phyloP scores from a whole-genome alignment of 2,888 invertebrate genomes.

The Hedychridium roseum region DNA sequence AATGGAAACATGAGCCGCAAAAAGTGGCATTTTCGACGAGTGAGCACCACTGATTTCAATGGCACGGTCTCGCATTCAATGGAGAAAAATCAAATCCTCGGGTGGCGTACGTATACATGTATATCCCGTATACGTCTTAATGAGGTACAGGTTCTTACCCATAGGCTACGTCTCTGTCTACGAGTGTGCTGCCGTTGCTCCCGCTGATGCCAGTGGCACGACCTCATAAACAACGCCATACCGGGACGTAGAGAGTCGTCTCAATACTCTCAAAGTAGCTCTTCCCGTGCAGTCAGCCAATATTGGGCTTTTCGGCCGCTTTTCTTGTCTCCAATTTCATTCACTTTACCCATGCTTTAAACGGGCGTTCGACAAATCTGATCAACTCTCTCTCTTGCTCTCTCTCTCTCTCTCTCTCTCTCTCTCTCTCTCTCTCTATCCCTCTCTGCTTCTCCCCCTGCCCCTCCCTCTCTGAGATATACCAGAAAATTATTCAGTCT shows the following conservation, averaged over 20 bases:
- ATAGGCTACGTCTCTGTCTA: slow-evolving; percentile 11
- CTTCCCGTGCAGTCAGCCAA: no score
- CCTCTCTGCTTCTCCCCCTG: no score
- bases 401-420: no score
- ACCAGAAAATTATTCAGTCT: no score
- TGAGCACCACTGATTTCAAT: slow-evolving; percentile 2
- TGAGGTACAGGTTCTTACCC: slow-evolving; percentile 12
- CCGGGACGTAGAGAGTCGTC: slow-evolving; percentile 13
- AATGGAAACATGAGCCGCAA: not conserved
- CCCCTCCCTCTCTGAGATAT: no score
- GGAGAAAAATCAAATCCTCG: slow-evolving; percentile 5
- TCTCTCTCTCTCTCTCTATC: no score
- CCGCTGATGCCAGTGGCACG: slow-evolving; percentile 7
- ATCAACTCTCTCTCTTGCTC: no score
- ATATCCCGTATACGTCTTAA: slow-evolving; percentile 22
- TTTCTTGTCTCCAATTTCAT: not conserved
- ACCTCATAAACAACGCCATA: slow-evolving; percentile 26
- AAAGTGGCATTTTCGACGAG: slow-evolving; percentile 1
- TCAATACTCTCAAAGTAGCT: slow-evolving; percentile 12
- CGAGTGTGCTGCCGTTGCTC: no score
- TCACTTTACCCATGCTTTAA: no score
- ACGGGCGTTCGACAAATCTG: no score
- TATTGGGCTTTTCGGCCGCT: slow-evolving; percentile 1
- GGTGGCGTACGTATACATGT: slow-evolving; percentile 1
- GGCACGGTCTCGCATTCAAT: not conserved